Conservation (phyloP, 1,140 invertebrate species). For the Phocides pigmalion region DNA sequence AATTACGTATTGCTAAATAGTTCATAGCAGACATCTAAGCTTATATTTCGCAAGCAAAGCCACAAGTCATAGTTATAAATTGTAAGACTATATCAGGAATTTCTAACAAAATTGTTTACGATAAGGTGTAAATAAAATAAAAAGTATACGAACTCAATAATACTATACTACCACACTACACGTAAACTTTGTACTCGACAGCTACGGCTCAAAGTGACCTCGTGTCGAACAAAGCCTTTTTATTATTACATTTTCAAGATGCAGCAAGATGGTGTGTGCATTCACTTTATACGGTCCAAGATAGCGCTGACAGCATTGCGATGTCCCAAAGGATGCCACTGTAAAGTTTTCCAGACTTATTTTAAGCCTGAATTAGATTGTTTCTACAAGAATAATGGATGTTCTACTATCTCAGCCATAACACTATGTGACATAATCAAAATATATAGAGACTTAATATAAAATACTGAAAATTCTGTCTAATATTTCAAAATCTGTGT, state of each 20-base stretch:
- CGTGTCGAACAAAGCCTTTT: constrained; percentile 24
- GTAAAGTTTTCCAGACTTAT: constrained; percentile 50
- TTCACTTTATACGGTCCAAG: constrained; percentile 51
- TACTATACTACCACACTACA: too few species aligned
- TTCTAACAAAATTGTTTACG: too few species aligned
- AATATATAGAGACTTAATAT: too few species aligned
- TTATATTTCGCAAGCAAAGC: too few species aligned
- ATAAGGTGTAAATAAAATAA: too few species aligned
- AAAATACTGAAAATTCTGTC: too few species aligned
- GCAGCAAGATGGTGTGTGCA: constrained; percentile 42
- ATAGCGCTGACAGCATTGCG: constrained; percentile 49
- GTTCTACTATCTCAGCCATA: constrained; percentile 19
- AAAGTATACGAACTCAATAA: too few species aligned
- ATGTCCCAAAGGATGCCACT: constrained; percentile 47
- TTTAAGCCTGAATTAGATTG: constrained; percentile 51
- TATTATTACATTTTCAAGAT: constrained; percentile 53
- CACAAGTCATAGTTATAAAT: too few species aligned
- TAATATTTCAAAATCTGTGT: too few species aligned
- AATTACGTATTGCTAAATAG: too few species aligned
- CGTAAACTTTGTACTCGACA: not conserved
- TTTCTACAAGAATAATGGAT: constrained; percentile 43
- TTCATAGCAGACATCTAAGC: too few species aligned
- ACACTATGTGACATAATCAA: not conserved
- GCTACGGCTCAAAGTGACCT: constrained; percentile 14
- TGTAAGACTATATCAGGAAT: too few species aligned